Percentiles rank a stretch among this genome's conserved stretches.
Conservation (phyloP, 2,888 invertebrate genomes). For the Aethes cnicana region DNA sequence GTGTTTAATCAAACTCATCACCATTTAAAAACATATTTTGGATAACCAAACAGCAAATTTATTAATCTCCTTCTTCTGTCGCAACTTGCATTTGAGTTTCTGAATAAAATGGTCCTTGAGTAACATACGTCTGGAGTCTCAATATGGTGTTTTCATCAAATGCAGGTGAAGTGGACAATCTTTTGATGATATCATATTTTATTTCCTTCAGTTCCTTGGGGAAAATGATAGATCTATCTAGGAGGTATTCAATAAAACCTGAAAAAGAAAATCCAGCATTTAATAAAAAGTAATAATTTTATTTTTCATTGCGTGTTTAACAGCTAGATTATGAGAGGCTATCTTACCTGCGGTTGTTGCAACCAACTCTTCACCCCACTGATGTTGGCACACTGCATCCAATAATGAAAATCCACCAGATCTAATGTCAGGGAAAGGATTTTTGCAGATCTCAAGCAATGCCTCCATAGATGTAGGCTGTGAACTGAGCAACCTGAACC, state of each 20-base stretch:
- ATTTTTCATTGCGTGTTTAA: background rate
- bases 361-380: constrained; percentile 91
- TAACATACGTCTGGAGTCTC: constrained; percentile 86
- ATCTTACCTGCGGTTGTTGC: constrained; percentile 85
- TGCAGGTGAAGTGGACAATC: constrained; percentile 80
- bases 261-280: constrained; percentile 42
- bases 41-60: background rate
- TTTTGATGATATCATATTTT: constrained; percentile 88
- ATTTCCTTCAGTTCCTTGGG: constrained; percentile 87
- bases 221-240: constrained; percentile 87
- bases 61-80: constrained; percentile 84
- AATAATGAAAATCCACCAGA: constrained; percentile 86
- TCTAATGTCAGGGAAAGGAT: constrained; percentile 91
- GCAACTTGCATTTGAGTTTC: constrained; percentile 88
- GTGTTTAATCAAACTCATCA: constrained; percentile 6
- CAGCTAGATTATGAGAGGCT: no score
- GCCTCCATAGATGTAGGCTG: constrained; percentile 81
- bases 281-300: background rate
- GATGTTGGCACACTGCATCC: constrained; percentile 85
- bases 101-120: constrained; percentile 90
- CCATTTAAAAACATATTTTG: background rate
- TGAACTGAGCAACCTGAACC: constrained; percentile 69
- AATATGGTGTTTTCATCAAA: constrained; percentile 84
- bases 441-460: constrained; percentile 84
- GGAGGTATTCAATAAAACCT: constrained; percentile 89